Evolutionary conservation across 2,113 vertebrate genomes (phyloP), one percentile per base, ranked within the genome.

Genomic region (Ptychochromis oligacanthus): DNA sequence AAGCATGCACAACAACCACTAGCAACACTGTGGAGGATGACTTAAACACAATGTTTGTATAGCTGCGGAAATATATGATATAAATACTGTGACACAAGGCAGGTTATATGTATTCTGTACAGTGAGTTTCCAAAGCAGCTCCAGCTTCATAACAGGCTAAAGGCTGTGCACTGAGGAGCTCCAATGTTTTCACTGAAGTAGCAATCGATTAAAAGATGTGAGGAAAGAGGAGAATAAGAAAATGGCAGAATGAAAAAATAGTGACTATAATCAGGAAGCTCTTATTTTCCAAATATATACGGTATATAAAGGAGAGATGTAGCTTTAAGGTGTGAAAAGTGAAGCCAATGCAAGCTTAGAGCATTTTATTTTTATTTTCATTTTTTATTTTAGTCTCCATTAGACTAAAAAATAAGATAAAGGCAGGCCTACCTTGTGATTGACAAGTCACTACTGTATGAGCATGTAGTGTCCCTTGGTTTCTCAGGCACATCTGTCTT

Each of bases 71-170:
- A 75, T 26, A 54, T 24, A 65, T 52, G 15, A 52, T 18, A 64
- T 12, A 78, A 75, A 65, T 49, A 43, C 18, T 20, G 36, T 34
- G 60, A 70, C 60, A 36, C 5, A 4, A 72, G 36, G 40, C 14
- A 28, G 18, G 46, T 72, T 79, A 36, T 17, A 56, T 58, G 14
- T 3, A 15, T 5, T 18, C 57, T 55, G 65, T 81, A 49, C 64
- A 80, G 26, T n/a, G 80, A 85, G 38, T 43, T 81, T 79, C 15
- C 81, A 49, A 83, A 82, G 75, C 26, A 34, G 78, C 54, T 57
- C 70, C 9, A 10, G 67, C 54, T 77, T 80, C n/a, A 13, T 20
- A 77, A 52, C 49, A 24, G 84, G 77, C 83, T 9, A 80, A 2
- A 88, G 62, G 78, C 18, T 8, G 17, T 3, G n/a, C 17, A 57